These are phyloP conservation scores for Caerostris extrusa DNA, from an alignment of 1,140 invertebrate species.

Conservation along the genomic window DNA sequence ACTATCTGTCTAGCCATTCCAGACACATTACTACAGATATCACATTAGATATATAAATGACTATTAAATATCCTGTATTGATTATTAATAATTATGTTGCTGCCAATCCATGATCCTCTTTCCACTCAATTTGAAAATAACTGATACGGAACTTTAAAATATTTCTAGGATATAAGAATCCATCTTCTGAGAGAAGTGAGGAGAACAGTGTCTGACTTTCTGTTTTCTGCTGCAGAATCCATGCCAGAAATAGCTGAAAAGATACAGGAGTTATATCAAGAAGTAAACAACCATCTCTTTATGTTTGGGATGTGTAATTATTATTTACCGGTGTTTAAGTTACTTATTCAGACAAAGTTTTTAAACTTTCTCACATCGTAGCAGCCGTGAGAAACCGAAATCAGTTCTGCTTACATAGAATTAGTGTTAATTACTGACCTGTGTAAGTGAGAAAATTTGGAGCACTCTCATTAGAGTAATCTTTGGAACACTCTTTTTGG, in stretches of 20 bases:
- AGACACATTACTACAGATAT: too few relatives aligned
- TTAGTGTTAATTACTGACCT: background rate
- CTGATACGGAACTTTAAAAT: background rate
- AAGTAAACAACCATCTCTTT: background rate
- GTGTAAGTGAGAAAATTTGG: background rate
- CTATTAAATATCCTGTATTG: too few relatives aligned
- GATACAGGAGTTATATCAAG: conserved; percentile 48
- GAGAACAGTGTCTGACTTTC: conserved; percentile 57
- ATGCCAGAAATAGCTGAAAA: conserved; percentile 38
- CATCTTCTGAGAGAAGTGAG: conserved; percentile 64
- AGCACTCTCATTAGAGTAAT: too few relatives aligned
- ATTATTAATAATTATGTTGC: too few relatives aligned
- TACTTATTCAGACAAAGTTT: background rate
- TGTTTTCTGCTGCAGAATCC: conserved; percentile 30
- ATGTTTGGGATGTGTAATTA: background rate
- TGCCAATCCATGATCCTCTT: background rate
- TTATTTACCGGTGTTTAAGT: background rate
- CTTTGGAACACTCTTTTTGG: too few relatives aligned
- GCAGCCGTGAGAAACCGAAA: background rate
- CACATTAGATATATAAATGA: too few relatives aligned
- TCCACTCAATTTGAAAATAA: background rate
- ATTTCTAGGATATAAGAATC: conserved; percentile 66
- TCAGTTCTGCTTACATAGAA: background rate
- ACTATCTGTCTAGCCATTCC: too few relatives aligned
- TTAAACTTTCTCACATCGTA: background rate